Base-by-base conservation (phyloP, 2,113 vertebrate genomes). In the Tylochromis polylepis region DNA sequence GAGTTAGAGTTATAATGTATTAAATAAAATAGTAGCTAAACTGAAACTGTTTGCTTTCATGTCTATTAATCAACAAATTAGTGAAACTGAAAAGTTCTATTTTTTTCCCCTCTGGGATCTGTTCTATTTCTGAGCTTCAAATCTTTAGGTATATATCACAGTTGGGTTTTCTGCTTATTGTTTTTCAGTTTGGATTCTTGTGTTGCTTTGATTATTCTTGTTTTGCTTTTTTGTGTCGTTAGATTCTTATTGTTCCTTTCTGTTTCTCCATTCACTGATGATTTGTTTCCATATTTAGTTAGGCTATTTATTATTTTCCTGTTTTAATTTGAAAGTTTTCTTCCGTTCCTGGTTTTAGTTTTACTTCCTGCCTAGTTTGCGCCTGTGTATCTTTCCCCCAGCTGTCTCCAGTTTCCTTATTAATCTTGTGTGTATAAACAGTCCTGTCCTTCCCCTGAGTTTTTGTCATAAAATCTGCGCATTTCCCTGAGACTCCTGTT, bases 251-350 rank as follows among this genome's bases (percentile, higher is more conserved):
- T 1, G 15, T 72, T 72, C 67, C 41, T 72, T 24, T 27, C 67
- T 72, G 38, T 41, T 72, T 72, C 14, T 27, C 15, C 0, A 5
- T 46, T 72, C 22, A 43, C n/a, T 43, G n/a, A 43, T n/a, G n/a
- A n/a, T n/a, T 41, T 41, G 8, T 43, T 43, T 24, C 5, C 0
- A 1, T 43, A 70, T 43, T 0, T 16, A 24, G 12, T 70, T 70
- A 5, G 15, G 14, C 38, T 72, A 27, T 72, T 72, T 72, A 38
- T 0, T 46, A 72, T 46, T 72, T 72, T 46, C 38, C 22, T 0
- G 41, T 72, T 72, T 46, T 72, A 72, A 46, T 72, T 18, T 46
- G 67, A 46, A 72, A 46, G 67, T 46, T 72, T 5, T 72, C 65
- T 11, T 27, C 14, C 11, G 22, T 46, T 72, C 14, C 38, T 18